Conservation (phyloP, 1,140 invertebrate species). For the Lutraria rhynchaena region DNA sequence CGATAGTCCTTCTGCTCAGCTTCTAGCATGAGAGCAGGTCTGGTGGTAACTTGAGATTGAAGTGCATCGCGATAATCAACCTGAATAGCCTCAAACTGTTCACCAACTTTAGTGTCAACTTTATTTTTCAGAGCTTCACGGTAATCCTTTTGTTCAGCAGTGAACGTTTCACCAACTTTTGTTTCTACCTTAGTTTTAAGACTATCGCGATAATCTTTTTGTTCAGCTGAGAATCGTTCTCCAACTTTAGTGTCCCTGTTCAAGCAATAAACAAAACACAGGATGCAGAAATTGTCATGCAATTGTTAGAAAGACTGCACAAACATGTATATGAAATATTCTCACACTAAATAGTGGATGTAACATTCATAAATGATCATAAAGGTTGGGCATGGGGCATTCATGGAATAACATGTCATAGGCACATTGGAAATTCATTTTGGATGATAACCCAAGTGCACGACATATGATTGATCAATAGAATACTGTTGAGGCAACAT, state of each 20-base stretch:
- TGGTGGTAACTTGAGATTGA: slow-evolving; percentile 34
- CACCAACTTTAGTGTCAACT: slow-evolving; percentile 63
- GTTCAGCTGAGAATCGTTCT: slow-evolving; percentile 61
- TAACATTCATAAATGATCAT: too few relatives aligned
- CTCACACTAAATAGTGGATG: too few relatives aligned
- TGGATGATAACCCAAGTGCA: too few relatives aligned
- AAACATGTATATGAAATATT: too few relatives aligned
- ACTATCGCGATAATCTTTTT: slow-evolving; percentile 70
- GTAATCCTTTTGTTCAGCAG: slow-evolving; percentile 72
- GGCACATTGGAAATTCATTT: too few relatives aligned
- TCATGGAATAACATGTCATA: too few relatives aligned
- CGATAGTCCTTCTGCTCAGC: slow-evolving; percentile 52
- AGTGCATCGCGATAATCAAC: slow-evolving; percentile 57
- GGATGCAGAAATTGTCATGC: background rate
- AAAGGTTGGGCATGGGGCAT: too few relatives aligned
- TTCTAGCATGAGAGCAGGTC: slow-evolving; percentile 24
- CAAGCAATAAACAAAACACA: slow-evolving; percentile 60
- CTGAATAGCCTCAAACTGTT: slow-evolving; percentile 40
- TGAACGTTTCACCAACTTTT: slow-evolving; percentile 40
- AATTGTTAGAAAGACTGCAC: too few relatives aligned
- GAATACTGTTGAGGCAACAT: too few relatives aligned
- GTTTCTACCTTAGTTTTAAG: slow-evolving; percentile 73
- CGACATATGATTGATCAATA: too few relatives aligned
- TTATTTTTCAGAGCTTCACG: slow-evolving; percentile 69
- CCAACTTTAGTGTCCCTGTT: slow-evolving; percentile 65